A percentile compares a stretch with the other conserved stretches of the same genome.
These are phyloP conservation scores for Lepilemur ruficaudatus DNA, from an alignment of 2,797 vertebrate genomes.

Conservation along the genomic window DNA sequence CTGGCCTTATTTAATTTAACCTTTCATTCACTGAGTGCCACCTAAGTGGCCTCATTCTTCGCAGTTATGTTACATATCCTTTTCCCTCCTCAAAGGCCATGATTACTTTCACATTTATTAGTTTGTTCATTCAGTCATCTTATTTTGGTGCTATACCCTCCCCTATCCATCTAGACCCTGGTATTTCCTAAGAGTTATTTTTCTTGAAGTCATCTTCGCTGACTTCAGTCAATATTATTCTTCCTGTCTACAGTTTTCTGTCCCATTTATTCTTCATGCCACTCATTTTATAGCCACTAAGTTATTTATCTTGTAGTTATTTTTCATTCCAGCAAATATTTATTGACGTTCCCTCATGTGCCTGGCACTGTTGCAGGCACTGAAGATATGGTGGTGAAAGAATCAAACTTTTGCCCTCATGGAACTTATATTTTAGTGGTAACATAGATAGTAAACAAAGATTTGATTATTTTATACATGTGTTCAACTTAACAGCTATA, in stretches of 20 bases:
- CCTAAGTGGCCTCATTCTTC: neutral
- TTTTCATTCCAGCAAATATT: neutral
- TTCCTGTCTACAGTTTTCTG: neutral
- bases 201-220: neutral
- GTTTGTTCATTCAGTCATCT: neutral
- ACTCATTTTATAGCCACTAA: neutral
- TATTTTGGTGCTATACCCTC: neutral
- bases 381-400: conserved; percentile 1
- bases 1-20: neutral
- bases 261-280: neutral
- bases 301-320: neutral
- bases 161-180: neutral
- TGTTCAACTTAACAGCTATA: neutral
- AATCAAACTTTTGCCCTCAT: neutral
- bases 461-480: neutral
- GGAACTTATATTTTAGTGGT: neutral
- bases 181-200: neutral
- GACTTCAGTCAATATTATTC: neutral
- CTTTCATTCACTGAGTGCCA: neutral
- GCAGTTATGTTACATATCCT: neutral
- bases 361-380: neutral
- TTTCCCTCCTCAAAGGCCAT: neutral
- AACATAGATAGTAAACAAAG: neutral
- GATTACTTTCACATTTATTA: neutral
- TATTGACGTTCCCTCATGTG: neutral